Base-by-base conservation (phyloP, 2,113 vertebrate species). In the Cephalopholis sonnerati region DNA sequence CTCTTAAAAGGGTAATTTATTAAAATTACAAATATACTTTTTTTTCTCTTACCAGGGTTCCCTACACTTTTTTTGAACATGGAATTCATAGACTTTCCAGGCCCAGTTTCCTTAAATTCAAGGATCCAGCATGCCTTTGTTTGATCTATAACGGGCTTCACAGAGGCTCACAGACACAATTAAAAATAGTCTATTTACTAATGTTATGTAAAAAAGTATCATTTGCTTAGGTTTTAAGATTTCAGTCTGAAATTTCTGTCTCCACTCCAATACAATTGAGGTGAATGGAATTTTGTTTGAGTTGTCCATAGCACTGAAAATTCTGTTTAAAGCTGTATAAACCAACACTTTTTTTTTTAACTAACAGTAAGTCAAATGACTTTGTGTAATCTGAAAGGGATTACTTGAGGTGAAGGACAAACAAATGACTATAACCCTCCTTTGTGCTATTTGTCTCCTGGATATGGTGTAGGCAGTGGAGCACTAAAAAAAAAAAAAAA, bases 321-420 rank as follows among this genome's bases (percentile, higher is more conserved):
- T 72, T 20, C 27, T 17, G 22, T 22, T 57, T 72, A 29, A 46
- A 72, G 54, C 10, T 58, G 53, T 15, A 71, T 71, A 57, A 44
- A 71, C 18, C 2, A 44, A 44, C 22, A 10, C 2, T 41, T 55
- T 32, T 51, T 64, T 4, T 44, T 44, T 10, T 8, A 44, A 13
- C 20, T 24, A 18, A 22, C 16, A 27, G 27, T 59, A 2, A 15
- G 10, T 57, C n/a, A 58, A 46, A 46, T 8, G 2, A 32, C 24
- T 32, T 62, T 48, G 2, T 61, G 3, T 22, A 70, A 48, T n/a
- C 12, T 32, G 25, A 73, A 46, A 48, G 7, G 4, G 25, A 3
- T 48, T 7, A 17, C 39, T 13, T 2, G 1, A 48, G 20, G 41
- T 3, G 15, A 46, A 0, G 5, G 18, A 63, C 18, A 39, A 63